These are phyloP conservation scores for Anolis sagrei DNA, from an alignment of 2,113 vertebrate genomes.

Conservation along the genomic window DNA sequence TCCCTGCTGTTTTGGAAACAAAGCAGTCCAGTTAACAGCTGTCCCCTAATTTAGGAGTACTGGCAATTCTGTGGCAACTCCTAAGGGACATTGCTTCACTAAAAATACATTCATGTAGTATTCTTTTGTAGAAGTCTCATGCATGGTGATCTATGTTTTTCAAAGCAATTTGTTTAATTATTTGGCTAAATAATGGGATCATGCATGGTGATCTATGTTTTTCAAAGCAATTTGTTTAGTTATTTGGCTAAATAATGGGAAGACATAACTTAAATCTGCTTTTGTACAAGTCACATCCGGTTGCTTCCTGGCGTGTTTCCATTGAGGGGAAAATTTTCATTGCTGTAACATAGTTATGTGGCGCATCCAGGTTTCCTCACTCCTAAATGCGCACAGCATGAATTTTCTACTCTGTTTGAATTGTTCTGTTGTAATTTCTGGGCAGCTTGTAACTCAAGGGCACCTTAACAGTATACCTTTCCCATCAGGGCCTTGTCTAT, in stretches of 20 bases:
- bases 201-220: background rate
- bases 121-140: background rate
- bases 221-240: background rate
- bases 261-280: background rate
- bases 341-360: background rate
- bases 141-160: background rate
- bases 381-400: background rate
- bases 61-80: background rate
- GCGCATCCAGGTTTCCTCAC: no score
- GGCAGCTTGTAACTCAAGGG: no score
- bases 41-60: background rate
- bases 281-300: background rate
- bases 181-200: background rate
- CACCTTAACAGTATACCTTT: no score
- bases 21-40: no score
- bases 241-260: background rate
- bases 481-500: no score
- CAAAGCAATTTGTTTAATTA: background rate
- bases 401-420: background rate
- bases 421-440: background rate
- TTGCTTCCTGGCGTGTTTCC: background rate
- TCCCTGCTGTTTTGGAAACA: background rate
- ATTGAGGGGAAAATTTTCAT: no score
- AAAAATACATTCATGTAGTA: background rate
- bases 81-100: background rate